Evolutionary conservation across 2,113 vertebrate species (phyloP), one percentile per base, ranked within the genome.

Genomic region (Diadophis punctatus): DNA sequence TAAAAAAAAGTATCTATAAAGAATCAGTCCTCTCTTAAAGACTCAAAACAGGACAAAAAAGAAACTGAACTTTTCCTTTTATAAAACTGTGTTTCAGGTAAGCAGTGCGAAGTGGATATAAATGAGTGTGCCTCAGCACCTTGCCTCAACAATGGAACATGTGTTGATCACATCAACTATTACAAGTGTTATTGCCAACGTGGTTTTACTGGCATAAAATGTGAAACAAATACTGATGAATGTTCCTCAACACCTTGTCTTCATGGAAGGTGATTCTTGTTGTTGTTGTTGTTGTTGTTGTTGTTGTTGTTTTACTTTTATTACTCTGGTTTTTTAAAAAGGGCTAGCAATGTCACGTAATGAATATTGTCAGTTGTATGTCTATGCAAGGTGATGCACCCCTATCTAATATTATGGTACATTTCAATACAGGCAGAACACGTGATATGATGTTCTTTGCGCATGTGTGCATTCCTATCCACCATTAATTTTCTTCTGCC

Each of bases 231-330:
- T 96, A 94, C 96, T 96, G 97, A 98, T 85, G 98, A 98, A 95
- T 98, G 97, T 95, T 90, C 96, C 94, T 97, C 98, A 95, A 97
- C 96, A 88, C 98, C 98, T 93, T 98, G 98, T 98, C 97, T 98
- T 95, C 98, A 98, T 91, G 98, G 98, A 97, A 98, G 98, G 98
- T 97, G 22, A 22, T 48, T 96, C 92, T 96, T 96, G 95, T n/a
- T n/a, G n/a, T n/a, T n/a, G n/a, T n/a, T n/a, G n/a, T n/a, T 46
- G 46, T 46, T 2, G 46, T 46, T 46, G 46, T 46, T 46, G 96
- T 95, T 96, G 94, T 46, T 96, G 94, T 20, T 74, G 18, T 86
- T 80, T 63, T 95, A 96, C 88, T 95, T 87, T 93, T 97, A 93
- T 91, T 94, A 94, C 94, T 12, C 94, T 43, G 56, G 4, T 30